Conservation (phyloP, 2,888 invertebrate genomes). For the Coelopa pilipes region DNA sequence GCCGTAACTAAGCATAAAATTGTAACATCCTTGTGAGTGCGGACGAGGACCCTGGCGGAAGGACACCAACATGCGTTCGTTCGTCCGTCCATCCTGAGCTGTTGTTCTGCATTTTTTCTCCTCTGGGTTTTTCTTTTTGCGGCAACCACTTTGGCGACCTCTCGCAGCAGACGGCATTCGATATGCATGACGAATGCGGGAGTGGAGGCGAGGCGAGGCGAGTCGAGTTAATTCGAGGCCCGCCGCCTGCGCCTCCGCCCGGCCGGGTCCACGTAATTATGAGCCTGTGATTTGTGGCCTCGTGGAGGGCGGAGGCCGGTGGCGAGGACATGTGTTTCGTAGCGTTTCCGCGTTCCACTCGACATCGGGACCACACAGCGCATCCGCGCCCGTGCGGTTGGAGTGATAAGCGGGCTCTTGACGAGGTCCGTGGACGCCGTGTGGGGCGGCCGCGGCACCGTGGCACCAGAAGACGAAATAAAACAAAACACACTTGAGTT, state of each 20-base stretch:
- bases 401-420: too few species aligned
- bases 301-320: background rate
- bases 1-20: slow-evolving; percentile 17
- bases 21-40: background rate
- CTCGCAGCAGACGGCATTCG: slow-evolving; percentile 16
- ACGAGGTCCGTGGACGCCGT: too few species aligned
- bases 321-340: slow-evolving; percentile 27
- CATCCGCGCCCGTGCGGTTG: background rate
- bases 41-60: background rate
- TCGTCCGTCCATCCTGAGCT: background rate
- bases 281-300: slow-evolving; percentile 22
- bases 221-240: background rate
- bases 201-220: background rate
- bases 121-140: background rate
- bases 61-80: slow-evolving; percentile 9
- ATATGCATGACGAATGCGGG: slow-evolving; percentile 34
- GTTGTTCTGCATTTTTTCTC: background rate
- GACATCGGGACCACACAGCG: slow-evolving; percentile 24
- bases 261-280: slow-evolving; percentile 17
- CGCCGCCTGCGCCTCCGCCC: too few species aligned
- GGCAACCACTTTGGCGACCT: slow-evolving; percentile 14
- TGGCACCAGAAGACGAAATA: too few species aligned
- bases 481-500: too few species aligned
- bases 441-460: too few species aligned
- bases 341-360: slow-evolving; percentile 18